phyloP scores from a whole-genome alignment of 2,797 vertebrate species.

The Tadarida brasiliensis region DNA sequence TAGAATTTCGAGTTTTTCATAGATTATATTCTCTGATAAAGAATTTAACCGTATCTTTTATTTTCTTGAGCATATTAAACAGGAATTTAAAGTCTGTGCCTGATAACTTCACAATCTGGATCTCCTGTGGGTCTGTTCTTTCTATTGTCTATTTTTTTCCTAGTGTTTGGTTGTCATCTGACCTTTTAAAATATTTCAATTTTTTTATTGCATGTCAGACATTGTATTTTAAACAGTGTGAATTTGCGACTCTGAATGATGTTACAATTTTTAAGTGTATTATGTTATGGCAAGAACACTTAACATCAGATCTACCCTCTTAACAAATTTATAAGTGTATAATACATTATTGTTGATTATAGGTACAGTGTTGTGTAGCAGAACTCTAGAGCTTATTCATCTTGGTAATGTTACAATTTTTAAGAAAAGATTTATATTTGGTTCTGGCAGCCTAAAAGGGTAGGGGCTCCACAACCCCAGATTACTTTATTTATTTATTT shows the following conservation, averaged over 20 bases:
- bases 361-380: not conserved
- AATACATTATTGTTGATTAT: not conserved
- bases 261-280: not conserved
- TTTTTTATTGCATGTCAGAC: not conserved
- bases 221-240: conserved; percentile 23
- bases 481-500: too few species aligned
- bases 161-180: not conserved
- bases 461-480: not conserved
- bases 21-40: not conserved
- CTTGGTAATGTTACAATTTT: not conserved
- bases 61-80: not conserved
- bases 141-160: not conserved
- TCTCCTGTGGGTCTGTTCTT: not conserved
- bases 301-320: not conserved
- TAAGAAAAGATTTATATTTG: not conserved
- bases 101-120: not conserved
- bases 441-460: not conserved
- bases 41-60: conserved; percentile 26
- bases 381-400: not conserved
- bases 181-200: not conserved
- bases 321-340: not conserved
- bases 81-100: not conserved
- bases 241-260: not conserved
- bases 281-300: not conserved
- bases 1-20: conserved; percentile 1